Evolutionary conservation across 2,888 invertebrate species (phyloP), one percentile per base, ranked within the genome.

Genomic region (Chrysolina oricalcia): DNA sequence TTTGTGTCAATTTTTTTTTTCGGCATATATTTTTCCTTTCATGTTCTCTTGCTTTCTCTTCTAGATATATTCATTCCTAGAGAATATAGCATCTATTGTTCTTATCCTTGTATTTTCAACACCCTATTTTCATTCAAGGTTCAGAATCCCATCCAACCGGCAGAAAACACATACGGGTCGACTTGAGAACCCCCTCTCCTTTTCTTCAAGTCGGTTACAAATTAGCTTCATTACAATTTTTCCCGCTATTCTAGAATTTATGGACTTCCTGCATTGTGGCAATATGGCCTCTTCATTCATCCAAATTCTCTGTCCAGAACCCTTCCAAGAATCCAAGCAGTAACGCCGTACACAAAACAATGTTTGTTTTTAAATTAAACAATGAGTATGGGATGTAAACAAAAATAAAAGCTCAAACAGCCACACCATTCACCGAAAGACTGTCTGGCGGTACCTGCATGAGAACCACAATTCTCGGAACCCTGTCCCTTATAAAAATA

Each of bases 361-460:
- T 72, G 75, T 76, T 75, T 76, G 69, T 73, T 73, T 77, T 75
- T 53, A 53, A 53, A 68, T 65, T 77, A 79, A 76, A 79, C 78
- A 77, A 79, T 79, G 68, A 53, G 53, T 68, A 53, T 35, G 68
- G 48, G 67, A 72, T 78, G 76, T 76, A 78, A 78, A 78, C 76
- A 76, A 73, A 73, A 76, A 70, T 72, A 65, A 73, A 75, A 72
- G 73, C 64, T 66, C 74, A 40, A 79, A 78, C 78, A 76, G 75
- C 62, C 76, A 64, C 73, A 68, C 78, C 78, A 79, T 79, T 79
- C 76, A 79, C 73, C 72, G 74, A 71, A 77, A 76, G 23, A 67
- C 72, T 73, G 72, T 53, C 75, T 79, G 77, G 65, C 70, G 79
- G 79, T 79, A 79, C 79, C 79, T 79, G 79, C 77, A 79, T 78